These are phyloP conservation scores for Epinephelus cyanopodus DNA, from an alignment of 2,113 vertebrate species.

Conservation along the genomic window DNA sequence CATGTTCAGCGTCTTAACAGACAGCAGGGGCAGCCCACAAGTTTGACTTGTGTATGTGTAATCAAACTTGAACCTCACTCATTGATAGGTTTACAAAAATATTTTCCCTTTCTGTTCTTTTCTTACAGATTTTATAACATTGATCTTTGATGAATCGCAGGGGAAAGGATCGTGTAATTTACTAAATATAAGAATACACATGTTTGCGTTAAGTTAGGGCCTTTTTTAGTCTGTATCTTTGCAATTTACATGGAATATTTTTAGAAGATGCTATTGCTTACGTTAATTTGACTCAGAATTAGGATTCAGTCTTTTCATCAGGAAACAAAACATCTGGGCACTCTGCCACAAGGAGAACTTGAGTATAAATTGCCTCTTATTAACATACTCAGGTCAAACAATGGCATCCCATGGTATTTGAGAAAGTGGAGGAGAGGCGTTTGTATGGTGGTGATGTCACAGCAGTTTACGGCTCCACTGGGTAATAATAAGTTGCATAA, in stretches of 20 bases:
- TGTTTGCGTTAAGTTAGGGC: conserved; percentile 9
- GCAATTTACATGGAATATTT: not conserved
- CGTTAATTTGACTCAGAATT: conserved; percentile 5
- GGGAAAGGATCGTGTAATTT: conserved; percentile 13
- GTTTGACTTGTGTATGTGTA: not conserved
- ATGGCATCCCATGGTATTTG: not conserved
- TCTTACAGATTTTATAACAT: conserved; percentile 19
- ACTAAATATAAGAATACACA: not conserved
- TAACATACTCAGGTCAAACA: conserved; percentile 19
- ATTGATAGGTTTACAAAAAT: conserved; percentile 40
- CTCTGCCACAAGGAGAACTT: conserved; percentile 1
- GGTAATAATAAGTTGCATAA: not conserved
- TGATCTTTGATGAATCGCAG: conserved; percentile 18
- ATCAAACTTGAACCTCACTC: conserved; percentile 1
- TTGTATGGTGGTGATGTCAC: conserved; percentile 7
- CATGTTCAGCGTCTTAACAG: not conserved
- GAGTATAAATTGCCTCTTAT: conserved; percentile 1
- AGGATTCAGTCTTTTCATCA: conserved; percentile 3
- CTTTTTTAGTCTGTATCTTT: not conserved
- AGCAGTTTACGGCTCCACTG: conserved; percentile 4
- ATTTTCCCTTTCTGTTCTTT: conserved; percentile 6
- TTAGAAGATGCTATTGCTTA: conserved; percentile 20
- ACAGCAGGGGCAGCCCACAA: not conserved
- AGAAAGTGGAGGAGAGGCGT: not conserved
- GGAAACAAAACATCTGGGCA: conserved; percentile 21